These are phyloP conservation scores for Lineus longissimus DNA, from an alignment of 1,140 invertebrate genomes.

Conservation along the genomic window DNA sequence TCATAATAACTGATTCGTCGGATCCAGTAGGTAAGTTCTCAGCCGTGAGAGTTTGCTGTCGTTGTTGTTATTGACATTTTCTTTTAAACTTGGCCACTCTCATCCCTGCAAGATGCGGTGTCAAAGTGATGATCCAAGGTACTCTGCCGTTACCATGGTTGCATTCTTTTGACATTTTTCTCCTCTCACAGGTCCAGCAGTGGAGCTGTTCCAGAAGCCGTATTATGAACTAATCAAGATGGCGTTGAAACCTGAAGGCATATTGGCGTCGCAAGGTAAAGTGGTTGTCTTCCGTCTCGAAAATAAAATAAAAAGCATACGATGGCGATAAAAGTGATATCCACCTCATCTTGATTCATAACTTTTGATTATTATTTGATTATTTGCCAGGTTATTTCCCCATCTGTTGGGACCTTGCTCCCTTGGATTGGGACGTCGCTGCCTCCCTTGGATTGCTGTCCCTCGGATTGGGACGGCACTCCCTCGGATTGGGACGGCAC, in stretches of 20 bases:
- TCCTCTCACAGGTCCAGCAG: slow-evolving; percentile 59
- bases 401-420: neutral
- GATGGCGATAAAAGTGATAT: neutral
- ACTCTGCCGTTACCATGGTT: too few species aligned
- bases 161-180: too few species aligned
- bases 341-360: neutral
- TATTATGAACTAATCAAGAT: slow-evolving; percentile 83
- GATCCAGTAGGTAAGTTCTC: slow-evolving; percentile 79
- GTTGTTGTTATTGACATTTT: too few species aligned
- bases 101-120: too few species aligned
- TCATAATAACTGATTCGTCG: slow-evolving; percentile 97
- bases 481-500: too few species aligned
- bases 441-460: too few species aligned
- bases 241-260: slow-evolving; percentile 79
- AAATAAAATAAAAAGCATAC: neutral
- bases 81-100: too few species aligned
- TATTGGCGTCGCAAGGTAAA: slow-evolving; percentile 74
- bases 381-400: neutral
- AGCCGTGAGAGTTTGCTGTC: slow-evolving; percentile 16
- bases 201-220: slow-evolving; percentile 66
- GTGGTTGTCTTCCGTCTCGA: neutral
- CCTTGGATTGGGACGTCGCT: neutral
- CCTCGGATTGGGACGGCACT: too few species aligned
- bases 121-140: too few species aligned
- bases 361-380: neutral